Percentiles rank a stretch among this genome's conserved stretches.
Evolutionary conservation across 1,140 invertebrate genomes (phyloP).

Genomic region (Papilio helenus): DNA sequence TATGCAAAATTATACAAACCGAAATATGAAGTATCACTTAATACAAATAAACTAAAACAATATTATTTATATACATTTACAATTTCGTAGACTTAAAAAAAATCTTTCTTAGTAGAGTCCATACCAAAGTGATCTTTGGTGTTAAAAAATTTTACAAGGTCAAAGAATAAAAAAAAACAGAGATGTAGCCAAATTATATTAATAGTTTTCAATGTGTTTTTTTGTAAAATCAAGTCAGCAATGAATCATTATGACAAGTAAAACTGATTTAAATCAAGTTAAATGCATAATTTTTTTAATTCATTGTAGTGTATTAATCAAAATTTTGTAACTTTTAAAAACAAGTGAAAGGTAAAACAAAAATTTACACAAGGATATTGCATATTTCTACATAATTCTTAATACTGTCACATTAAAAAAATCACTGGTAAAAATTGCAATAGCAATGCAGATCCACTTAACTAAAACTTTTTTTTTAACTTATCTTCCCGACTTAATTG

Average conservation of each 20-base stretch:
- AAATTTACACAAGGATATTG: background rate
- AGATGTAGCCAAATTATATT: background rate
- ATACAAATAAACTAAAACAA: background rate
- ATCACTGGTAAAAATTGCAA: background rate
- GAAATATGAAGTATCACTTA: background rate
- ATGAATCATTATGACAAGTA: no score
- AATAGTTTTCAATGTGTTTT: no score
- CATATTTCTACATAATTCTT: background rate
- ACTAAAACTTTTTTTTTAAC: background rate
- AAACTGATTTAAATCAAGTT: no score
- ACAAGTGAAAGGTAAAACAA: background rate
- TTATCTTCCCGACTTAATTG: background rate
- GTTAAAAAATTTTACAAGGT: background rate
- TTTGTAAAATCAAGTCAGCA: no score
- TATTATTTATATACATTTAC: background rate
- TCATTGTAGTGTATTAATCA: background rate
- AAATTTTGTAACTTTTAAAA: background rate
- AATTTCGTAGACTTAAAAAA: background rate
- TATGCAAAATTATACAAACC: constrained; percentile 2
- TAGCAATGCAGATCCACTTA: background rate
- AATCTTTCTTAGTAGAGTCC: background rate
- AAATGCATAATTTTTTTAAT: no score
- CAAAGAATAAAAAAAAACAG: background rate
- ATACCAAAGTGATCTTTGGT: background rate
- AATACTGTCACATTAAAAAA: constrained; percentile 2